phyloP scores from a whole-genome alignment of 1,140 invertebrate species.

The Bombus sylvicola region DNA sequence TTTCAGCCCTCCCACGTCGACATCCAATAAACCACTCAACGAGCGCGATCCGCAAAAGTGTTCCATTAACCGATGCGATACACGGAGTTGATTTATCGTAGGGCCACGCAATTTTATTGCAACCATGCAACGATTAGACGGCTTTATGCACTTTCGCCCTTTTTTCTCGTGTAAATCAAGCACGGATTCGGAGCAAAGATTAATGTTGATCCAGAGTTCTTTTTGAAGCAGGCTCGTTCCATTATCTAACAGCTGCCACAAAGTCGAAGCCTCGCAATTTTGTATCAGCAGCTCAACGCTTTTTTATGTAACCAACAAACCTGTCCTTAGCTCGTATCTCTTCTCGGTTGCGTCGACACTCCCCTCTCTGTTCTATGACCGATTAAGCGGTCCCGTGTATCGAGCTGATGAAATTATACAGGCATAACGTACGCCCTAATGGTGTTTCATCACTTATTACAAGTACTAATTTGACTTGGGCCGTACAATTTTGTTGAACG shows the following conservation, averaged over 20 bases:
- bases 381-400: conserved; percentile 47
- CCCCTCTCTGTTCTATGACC: conserved; percentile 27
- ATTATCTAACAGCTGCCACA: conserved; percentile 39
- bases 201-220: conserved; percentile 18
- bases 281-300: not conserved
- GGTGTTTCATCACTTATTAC: conserved; percentile 43
- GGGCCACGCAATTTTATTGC: conserved; percentile 31
- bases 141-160: conserved; percentile 18
- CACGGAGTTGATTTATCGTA: conserved; percentile 11
- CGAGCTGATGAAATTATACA: conserved; percentile 38
- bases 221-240: not conserved
- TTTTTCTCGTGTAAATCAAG: not conserved
- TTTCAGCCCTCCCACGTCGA: not conserved
- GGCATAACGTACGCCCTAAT: conserved; percentile 35
- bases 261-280: conserved; percentile 22
- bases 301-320: conserved; percentile 32
- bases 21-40: not conserved
- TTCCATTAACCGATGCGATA: conserved; percentile 30
- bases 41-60: conserved; percentile 24
- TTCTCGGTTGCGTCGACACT: not conserved
- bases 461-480: conserved; percentile 29
- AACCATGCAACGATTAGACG: conserved; percentile 33
- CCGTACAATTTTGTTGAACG: conserved; percentile 22
- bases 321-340: conserved; percentile 5
- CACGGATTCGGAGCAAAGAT: not conserved